Percentiles rank a stretch among this genome's conserved stretches.
Evolutionary conservation across 2,113 vertebrate genomes (phyloP).

Genomic region (Asarcornis scutulata): DNA sequence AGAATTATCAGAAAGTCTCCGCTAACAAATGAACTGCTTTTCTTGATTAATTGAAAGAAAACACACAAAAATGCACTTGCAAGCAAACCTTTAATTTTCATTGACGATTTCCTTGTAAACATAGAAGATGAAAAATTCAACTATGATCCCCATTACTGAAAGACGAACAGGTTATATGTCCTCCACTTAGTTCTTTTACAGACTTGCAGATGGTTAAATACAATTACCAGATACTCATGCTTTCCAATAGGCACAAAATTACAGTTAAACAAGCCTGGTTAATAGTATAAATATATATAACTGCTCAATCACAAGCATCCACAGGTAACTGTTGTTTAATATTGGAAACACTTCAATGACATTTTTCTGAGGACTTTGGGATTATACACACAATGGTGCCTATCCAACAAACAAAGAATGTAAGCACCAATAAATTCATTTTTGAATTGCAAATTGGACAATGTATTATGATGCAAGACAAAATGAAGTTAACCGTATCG

Average conservation of each 20-base stretch:
- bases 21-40: neutral
- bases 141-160: neutral
- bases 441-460: constrained; percentile 34
- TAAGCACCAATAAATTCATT: neutral
- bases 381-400: neutral
- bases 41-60: constrained; percentile 3
- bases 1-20: neutral
- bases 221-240: constrained; percentile 53
- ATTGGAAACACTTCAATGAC: neutral
- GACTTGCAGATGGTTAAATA: constrained; percentile 11
- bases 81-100: constrained; percentile 73
- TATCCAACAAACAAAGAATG: neutral
- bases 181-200: constrained; percentile 27
- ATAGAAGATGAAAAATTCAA: neutral
- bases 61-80: constrained; percentile 16
- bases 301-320: constrained; percentile 54
- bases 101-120: constrained; percentile 15
- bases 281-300: constrained; percentile 21
- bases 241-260: constrained; percentile 50
- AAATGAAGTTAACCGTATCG: neutral
- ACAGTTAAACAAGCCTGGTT: constrained; percentile 29
- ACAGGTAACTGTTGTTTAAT: constrained; percentile 12
- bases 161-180: neutral
- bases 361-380: neutral
- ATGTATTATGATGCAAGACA: neutral